Evolutionary conservation across 2,113 vertebrate species (phyloP).

Genomic region (Prochilodus magdalenae): DNA sequence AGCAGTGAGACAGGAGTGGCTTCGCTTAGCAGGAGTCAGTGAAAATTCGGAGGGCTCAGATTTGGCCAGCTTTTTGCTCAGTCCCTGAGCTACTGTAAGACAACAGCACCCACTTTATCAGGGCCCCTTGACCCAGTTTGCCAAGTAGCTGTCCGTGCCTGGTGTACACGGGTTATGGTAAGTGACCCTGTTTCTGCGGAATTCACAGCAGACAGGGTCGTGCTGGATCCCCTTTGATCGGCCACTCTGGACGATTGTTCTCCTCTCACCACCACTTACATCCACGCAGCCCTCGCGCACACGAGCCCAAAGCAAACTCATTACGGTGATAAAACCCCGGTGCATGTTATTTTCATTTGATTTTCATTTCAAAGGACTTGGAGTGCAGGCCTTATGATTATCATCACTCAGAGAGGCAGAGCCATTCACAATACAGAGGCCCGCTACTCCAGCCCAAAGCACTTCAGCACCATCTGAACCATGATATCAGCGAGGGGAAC

Average conservation of each 20-base stretch:
- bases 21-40: neutral
- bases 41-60: neutral
- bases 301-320: conserved; percentile 1
- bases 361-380: conserved; percentile 52
- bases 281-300: conserved; percentile 12
- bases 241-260: neutral
- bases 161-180: neutral
- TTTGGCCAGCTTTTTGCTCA: neutral
- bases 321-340: conserved; percentile 40
- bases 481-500: neutral
- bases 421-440: conserved; percentile 32
- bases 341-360: conserved; percentile 40
- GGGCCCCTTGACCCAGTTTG: conserved; percentile 26
- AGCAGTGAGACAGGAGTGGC: too few species aligned
- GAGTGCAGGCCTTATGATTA: conserved; percentile 44
- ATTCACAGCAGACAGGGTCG: neutral
- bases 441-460: conserved; percentile 25
- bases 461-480: conserved; percentile 20
- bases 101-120: conserved; percentile 4
- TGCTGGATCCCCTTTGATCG: conserved; percentile 32
- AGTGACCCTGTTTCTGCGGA: neutral
- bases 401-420: conserved; percentile 49
- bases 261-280: conserved; percentile 20
- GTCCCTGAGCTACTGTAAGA: conserved; percentile 25
- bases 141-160: conserved; percentile 31